Evolutionary conservation across 2,888 invertebrate species (phyloP).

Genomic region (Brenthis daphne): DNA sequence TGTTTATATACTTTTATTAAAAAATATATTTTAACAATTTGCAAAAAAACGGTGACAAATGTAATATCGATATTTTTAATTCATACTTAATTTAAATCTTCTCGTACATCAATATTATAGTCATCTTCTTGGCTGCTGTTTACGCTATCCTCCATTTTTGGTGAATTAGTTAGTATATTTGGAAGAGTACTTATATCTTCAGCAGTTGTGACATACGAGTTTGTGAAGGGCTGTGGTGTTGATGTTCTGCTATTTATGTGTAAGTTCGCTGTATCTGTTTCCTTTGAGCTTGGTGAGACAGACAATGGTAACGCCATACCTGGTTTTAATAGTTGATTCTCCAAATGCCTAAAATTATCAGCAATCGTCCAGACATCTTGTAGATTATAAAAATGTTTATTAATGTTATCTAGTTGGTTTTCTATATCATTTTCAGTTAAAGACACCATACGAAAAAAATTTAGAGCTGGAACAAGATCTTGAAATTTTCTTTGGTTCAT

Average conservation of each 20-base stretch:
- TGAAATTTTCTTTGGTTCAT: neutral
- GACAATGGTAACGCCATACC: neutral
- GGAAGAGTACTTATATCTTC: neutral
- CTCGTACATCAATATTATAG: too few species aligned
- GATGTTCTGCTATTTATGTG: neutral
- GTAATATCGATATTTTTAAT: too few species aligned
- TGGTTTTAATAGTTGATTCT: constrained; percentile 6
- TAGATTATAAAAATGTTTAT: neutral
- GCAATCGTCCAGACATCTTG: neutral
- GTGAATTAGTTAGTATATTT: too few species aligned
- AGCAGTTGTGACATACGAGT: neutral
- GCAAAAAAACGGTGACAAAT: too few species aligned
- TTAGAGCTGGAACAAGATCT: neutral
- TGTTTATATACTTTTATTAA: too few species aligned
- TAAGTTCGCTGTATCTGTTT: neutral
- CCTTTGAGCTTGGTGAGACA: neutral
- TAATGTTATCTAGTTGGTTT: neutral
- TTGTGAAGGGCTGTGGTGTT: neutral
- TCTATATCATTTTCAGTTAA: neutral
- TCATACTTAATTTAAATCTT: too few species aligned
- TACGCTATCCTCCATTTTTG: too few species aligned
- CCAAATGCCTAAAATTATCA: neutral
- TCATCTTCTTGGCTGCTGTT: too few species aligned
- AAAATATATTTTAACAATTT: too few species aligned
- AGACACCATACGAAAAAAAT: neutral